These are phyloP conservation scores for Rhynchopsitta pachyrhyncha DNA, from an alignment of 2,113 vertebrate genomes.

Conservation along the genomic window DNA sequence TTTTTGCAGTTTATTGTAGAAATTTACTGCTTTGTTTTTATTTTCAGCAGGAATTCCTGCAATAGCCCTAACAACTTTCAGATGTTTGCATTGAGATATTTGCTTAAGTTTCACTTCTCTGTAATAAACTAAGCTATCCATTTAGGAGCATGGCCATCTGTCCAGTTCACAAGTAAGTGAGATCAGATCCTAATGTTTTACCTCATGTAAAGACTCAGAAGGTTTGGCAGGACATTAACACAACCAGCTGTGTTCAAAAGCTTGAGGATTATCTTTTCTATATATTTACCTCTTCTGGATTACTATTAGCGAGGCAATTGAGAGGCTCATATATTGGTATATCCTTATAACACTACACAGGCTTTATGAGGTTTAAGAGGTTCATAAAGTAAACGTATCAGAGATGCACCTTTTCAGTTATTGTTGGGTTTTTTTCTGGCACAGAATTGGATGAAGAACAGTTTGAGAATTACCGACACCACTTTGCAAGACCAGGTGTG, in stretches of 20 bases:
- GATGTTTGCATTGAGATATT: not conserved
- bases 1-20: not conserved
- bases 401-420: not conserved
- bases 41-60: not conserved
- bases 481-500: constrained; percentile 87
- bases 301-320: not conserved
- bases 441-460: constrained; percentile 98
- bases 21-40: not conserved
- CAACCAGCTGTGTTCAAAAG: not conserved
- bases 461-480: constrained; percentile 81
- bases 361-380: not conserved
- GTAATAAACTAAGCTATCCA: not conserved
- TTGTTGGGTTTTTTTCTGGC: not conserved
- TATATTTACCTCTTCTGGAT: not conserved
- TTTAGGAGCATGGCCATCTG: not conserved
- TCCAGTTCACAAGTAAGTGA: not conserved
- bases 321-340: not conserved
- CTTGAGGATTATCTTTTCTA: not conserved
- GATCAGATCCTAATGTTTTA: not conserved
- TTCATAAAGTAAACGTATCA: not conserved
- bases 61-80: not conserved
- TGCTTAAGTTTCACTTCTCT: not conserved
- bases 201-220: not conserved
- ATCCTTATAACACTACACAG: not conserved
- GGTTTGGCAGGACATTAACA: not conserved